Base-by-base conservation (phyloP, 2,797 vertebrate genomes). In the Huso huso region DNA sequence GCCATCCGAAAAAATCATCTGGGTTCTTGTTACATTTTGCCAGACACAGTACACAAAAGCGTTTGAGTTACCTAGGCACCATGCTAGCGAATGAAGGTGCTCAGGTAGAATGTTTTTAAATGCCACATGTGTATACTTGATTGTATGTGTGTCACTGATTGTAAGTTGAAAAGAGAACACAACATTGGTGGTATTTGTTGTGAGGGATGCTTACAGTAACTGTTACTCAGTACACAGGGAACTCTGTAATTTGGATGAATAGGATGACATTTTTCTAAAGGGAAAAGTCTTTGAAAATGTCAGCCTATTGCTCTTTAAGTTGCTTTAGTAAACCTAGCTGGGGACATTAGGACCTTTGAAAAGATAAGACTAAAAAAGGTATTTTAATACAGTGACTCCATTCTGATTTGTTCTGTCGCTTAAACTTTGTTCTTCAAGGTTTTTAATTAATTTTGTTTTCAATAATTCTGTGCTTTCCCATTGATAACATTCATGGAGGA, bases 1-100 rank as follows among this genome's bases (percentile, higher is more conserved):
- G 37, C 37, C 37, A 58, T 13, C 55, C 11, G 2, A 58, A 58
- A 37, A 37, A 58, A n/a, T 11, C 55, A 11, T 15, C 55, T 15
- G 55, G 55, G 55, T n/a, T 58, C 55, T 58, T 58, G 55, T 58
- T 58, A 58, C 55, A 11, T 58, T 58, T 58, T 13, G 12, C 10
- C 1, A 13, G 12, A 58, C 12, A 58, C 55, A 58, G 15, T 10
- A 58, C 55, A 58, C n/a, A 58, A 10, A n/a, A 58, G 55, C 12
- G 12, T n/a, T 13, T 58, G 55, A n/a, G 15, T 7, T n/a, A n/a
- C 15, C 55, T 58, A 11, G 12, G 6, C 55, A 11, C 12, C 12
- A n/a, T 7, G 55, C 55, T 58, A n/a, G 55, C 55, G 10, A 58
- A 58, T 58, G 12, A 58, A 58, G 55, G 7, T 13, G 7, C 55